Base-by-base conservation (phyloP, 2,797 vertebrate species). In the Pteropus rufus region DNA sequence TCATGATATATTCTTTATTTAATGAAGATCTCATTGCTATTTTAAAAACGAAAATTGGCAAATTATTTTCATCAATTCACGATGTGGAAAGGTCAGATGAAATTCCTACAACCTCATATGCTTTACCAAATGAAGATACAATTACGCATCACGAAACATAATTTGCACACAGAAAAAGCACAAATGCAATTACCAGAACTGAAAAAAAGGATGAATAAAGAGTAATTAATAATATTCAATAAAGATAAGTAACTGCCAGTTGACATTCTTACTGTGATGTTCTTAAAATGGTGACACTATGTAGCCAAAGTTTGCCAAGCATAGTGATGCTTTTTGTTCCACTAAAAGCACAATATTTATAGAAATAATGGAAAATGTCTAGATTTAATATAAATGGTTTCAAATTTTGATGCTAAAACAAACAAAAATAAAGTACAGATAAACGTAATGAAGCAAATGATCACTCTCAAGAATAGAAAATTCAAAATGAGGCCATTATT, bases 11-110 rank as follows among this genome's bases (percentile, higher is more conserved):
- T 82, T 64, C 10, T 65, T n/a, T 90, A 85, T 34, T 89, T 86
- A 93, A 69, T 90, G 36, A 82, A 86, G 39, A 91, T 24, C 86
- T 82, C 39, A 77, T 77, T 83, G 15, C 21, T 54, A 24, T 39
- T 73, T 10, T 10, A 85, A 93, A 96, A 65, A 64, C 75, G 31
- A 77, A 58, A 80, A 92, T 81, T 70, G 36, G 46, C 39, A 58
- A 67, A 67, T 44, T 89, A 64, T 94, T 79, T 46, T 82, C 54
- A 80, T 73, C 83, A 82, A 60, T 82, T 86, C 67, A 92, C 60
- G 81, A 21, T 41, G 36, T 60, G 62, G 7, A 76, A 4, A 77
- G 21, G 41, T 91, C 52, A 49, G 65, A 69, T 84, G 46, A 94
- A 93, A 60, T 73, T 81, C 31, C 64, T 60, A 60, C 29, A 92